These are phyloP conservation scores for Brachionus angularis DNA, from an alignment of 1,140 invertebrate genomes.

Conservation along the genomic window DNA sequence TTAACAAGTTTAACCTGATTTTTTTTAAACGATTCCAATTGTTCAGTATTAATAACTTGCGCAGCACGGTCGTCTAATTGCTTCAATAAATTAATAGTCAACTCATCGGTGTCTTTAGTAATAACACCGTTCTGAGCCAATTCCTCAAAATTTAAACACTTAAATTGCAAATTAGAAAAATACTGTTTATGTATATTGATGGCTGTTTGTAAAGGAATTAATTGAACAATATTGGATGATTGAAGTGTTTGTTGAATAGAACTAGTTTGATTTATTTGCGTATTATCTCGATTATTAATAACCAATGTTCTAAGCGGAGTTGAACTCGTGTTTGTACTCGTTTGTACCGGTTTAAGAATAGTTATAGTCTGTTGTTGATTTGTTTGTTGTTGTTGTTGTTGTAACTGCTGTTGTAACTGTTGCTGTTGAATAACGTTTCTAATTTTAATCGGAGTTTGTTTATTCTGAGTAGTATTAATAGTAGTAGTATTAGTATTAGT, in stretches of 20 bases:
- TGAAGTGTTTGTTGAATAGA: not conserved
- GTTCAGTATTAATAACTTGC: conserved; percentile 14
- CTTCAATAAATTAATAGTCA: conserved; percentile 4
- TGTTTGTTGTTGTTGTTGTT: no score
- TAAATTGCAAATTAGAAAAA: conserved; percentile 15
- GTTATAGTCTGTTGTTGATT: no score
- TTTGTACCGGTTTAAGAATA: not conserved
- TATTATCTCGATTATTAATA: conserved; percentile 34
- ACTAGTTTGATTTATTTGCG: not conserved
- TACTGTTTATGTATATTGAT: not conserved
- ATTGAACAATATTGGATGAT: not conserved
- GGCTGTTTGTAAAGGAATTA: not conserved
- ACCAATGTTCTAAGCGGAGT: conserved; percentile 32
- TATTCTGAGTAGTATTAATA: no score
- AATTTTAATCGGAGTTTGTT: conserved; percentile 30
- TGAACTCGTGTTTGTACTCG: not conserved
- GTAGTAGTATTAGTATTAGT: no score
- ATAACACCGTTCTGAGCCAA: conserved; percentile 38
- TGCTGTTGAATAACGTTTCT: no score
- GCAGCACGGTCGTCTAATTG: conserved; percentile 16
- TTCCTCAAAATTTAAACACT: conserved; percentile 41
- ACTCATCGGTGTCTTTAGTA: not conserved
- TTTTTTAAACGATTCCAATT: conserved; percentile 27
- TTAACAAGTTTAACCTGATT: conserved; percentile 22
- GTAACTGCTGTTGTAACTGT: no score